Evolutionary conservation across 1,140 invertebrate species (phyloP).

Genomic region (Drosophila lacertosa): DNA sequence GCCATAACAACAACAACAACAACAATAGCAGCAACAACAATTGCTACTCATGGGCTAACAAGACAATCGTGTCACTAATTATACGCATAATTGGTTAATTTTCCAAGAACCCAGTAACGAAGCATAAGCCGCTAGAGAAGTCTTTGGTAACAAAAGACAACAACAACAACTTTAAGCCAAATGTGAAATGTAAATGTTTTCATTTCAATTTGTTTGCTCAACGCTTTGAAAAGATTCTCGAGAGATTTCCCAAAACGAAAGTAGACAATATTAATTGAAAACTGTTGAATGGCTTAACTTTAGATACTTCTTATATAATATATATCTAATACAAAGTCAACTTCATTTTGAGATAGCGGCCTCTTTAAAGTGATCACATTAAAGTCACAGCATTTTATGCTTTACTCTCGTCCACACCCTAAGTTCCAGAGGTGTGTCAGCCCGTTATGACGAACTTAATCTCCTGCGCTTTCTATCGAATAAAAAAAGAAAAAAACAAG

Average conservation of each 20-base stretch:
- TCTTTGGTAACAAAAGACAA: background rate
- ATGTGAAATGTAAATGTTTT: constrained; percentile 59
- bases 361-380: too few relatives aligned
- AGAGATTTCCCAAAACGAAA: too few relatives aligned
- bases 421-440: too few relatives aligned
- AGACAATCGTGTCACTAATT: constrained; percentile 83
- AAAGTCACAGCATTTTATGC: too few relatives aligned
- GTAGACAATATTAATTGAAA: too few relatives aligned
- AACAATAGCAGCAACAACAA: constrained; percentile 28
- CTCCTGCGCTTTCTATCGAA: background rate
- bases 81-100: constrained; percentile 82
- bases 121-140: constrained; percentile 40
- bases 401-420: too few relatives aligned
- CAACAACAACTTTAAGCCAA: constrained; percentile 31
- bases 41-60: constrained; percentile 50
- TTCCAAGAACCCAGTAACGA: constrained; percentile 66
- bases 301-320: too few relatives aligned
- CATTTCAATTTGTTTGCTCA: constrained; percentile 16
- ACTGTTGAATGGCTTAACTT: too few relatives aligned
- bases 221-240: too few relatives aligned
- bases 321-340: too few relatives aligned
- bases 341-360: too few relatives aligned
- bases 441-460: too few relatives aligned
- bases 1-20: constrained; percentile 67
- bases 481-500: background rate